Evolutionary conservation across 2,113 vertebrate genomes (phyloP).

Genomic region (Erythrocebus patas): DNA sequence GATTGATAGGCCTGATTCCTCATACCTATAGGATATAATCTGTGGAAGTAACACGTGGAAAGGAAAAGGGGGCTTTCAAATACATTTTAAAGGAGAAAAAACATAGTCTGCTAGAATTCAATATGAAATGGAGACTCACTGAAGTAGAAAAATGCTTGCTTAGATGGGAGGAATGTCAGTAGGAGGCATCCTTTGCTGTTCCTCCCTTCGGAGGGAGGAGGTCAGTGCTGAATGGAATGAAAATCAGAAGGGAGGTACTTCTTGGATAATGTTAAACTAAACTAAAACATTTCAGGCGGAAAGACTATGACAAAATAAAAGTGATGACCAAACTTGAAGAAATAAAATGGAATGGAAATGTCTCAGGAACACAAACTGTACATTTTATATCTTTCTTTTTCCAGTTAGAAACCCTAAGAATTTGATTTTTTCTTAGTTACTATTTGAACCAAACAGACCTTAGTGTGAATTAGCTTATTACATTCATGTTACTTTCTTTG

Average conservation of each 20-base stretch:
- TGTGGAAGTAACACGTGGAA: not conserved
- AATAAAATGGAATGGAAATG: not conserved
- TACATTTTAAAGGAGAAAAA: not conserved
- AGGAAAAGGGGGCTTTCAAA: not conserved
- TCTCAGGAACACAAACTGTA: not conserved
- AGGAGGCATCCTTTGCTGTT: not conserved
- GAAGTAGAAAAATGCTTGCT: constrained; percentile 2
- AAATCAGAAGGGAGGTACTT: not conserved
- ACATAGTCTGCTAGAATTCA: not conserved
- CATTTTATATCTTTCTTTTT: not conserved
- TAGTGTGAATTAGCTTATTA: not conserved
- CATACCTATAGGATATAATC: not conserved
- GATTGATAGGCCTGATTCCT: not conserved
- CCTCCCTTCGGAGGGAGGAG: not conserved
- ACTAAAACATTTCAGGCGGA: not conserved
- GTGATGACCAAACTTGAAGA: not conserved
- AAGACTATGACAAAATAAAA: not conserved
- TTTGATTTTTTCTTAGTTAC: not conserved
- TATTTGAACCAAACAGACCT: not conserved
- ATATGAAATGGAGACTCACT: not conserved
- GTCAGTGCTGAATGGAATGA: not conserved
- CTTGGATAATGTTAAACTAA: not conserved
- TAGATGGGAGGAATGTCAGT: not conserved
- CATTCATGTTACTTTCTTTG: not conserved
- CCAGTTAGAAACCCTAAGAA: not conserved